phyloP scores from a whole-genome alignment of 2,797 vertebrate genomes.

The Geotrypetes seraphini region DNA sequence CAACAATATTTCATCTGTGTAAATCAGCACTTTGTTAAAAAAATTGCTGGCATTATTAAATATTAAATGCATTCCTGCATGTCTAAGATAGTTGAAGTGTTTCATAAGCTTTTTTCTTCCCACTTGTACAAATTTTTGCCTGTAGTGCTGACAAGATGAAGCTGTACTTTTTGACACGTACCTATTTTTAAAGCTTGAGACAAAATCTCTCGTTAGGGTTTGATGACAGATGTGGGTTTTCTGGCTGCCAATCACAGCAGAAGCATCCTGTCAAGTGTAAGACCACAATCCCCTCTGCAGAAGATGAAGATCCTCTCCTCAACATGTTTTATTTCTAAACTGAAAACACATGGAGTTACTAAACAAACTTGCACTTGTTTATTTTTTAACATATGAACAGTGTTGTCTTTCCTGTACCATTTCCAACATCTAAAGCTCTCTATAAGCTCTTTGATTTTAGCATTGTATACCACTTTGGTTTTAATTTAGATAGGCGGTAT shows the following conservation, averaged over 20 bases:
- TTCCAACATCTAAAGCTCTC: slow-evolving; percentile 8
- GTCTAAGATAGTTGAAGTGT: background rate
- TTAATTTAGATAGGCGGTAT: too few relatives aligned
- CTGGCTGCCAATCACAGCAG: slow-evolving; percentile 15
- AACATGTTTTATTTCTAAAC: slow-evolving; percentile 18
- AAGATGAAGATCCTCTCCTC: slow-evolving; percentile 13
- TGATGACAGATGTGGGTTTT: slow-evolving; percentile 8
- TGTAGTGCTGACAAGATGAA: slow-evolving; percentile 11
- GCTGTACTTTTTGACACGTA: slow-evolving; percentile 4
- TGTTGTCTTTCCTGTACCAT: slow-evolving; percentile 17
- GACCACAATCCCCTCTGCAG: slow-evolving; percentile 16
- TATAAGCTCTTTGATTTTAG: too few relatives aligned
- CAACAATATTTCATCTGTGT: too few relatives aligned
- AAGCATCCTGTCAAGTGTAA: slow-evolving; percentile 18
- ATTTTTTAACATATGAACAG: slow-evolving; percentile 22
- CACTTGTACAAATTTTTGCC: slow-evolving; percentile 3
- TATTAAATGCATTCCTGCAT: too few relatives aligned
- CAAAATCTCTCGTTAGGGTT: slow-evolving; percentile 1
- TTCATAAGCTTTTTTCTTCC: background rate
- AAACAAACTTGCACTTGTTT: slow-evolving; percentile 32
- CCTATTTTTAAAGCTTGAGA: slow-evolving; percentile 10
- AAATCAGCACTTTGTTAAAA: too few relatives aligned
- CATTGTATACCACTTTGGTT: too few relatives aligned
- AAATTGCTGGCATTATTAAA: too few relatives aligned
- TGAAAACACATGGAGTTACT: slow-evolving; percentile 23